phyloP scores from a whole-genome alignment of 2,888 invertebrate genomes.

The Caenorhabditis virilis region DNA sequence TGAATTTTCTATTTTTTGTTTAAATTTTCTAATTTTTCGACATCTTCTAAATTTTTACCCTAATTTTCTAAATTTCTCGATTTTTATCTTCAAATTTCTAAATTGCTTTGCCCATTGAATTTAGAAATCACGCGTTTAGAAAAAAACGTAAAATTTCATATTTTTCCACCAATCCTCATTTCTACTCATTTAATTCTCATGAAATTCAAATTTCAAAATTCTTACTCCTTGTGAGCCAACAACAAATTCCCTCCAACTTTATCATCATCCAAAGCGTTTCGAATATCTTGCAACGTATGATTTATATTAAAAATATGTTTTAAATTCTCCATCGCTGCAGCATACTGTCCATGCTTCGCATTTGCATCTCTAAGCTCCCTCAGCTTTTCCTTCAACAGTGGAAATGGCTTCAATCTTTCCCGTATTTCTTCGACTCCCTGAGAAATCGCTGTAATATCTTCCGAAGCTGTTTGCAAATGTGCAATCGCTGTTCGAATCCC shows the following conservation, averaged over 20 bases:
- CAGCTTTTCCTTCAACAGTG: conserved; percentile 81
- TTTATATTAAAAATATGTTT: conserved; percentile 97
- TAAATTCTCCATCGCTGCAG: conserved; percentile 94
- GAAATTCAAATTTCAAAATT: conserved; percentile 6
- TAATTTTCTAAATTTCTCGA: no score
- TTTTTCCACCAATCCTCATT: no score
- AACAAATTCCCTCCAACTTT: conserved; percentile 77
- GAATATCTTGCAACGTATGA: conserved; percentile 84
- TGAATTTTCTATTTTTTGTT: no score
- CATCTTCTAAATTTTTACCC: neutral
- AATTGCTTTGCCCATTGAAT: no score
- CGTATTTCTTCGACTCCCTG: conserved; percentile 81
- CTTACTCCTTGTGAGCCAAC: conserved; percentile 83
- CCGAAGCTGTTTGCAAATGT: conserved; percentile 83
- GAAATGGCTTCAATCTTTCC: conserved; percentile 79
- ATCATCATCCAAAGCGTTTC: conserved; percentile 87
- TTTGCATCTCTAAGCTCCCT: conserved; percentile 89
- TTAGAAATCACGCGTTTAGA: no score
- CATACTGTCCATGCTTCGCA: conserved; percentile 89
- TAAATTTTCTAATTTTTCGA: neutral
- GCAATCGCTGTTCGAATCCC: conserved; percentile 91
- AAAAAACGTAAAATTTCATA: no score
- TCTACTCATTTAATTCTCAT: no score
- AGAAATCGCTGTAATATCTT: conserved; percentile 79
- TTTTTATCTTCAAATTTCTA: no score